These are phyloP conservation scores for Limnephilus rhombicus DNA, from an alignment of 2,888 invertebrate genomes.

Conservation along the genomic window DNA sequence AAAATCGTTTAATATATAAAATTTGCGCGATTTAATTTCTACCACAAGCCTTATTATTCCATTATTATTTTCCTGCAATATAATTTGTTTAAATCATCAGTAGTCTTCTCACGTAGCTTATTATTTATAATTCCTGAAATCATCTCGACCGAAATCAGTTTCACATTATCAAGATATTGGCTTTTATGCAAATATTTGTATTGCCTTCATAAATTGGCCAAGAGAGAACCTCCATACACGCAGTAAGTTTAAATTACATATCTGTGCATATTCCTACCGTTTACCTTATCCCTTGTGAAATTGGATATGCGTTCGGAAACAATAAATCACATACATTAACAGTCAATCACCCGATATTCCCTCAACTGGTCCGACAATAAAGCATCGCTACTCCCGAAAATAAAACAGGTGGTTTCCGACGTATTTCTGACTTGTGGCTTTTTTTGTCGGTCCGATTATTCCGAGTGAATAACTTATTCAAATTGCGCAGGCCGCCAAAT, in stretches of 20 bases:
- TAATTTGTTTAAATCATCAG: not conserved
- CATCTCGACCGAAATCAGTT: not conserved
- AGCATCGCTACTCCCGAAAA: slow-evolving; percentile 30
- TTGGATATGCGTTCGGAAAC: not conserved
- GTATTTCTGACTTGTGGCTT: not conserved
- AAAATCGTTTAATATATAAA: not conserved
- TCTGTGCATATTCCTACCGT: not conserved
- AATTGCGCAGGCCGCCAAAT: slow-evolving; percentile 55
- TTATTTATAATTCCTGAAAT: not conserved
- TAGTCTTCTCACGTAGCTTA: not conserved
- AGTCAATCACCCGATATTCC: slow-evolving; percentile 8
- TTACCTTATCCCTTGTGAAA: not conserved
- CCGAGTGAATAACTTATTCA: slow-evolving; percentile 57
- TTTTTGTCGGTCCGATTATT: slow-evolving; percentile 45
- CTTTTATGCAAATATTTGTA: not conserved
- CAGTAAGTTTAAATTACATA: not conserved
- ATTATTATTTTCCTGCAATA: not conserved
- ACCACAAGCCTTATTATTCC: not conserved
- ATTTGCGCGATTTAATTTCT: not conserved
- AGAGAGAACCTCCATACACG: not conserved
- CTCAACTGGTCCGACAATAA: slow-evolving; percentile 33
- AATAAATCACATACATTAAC: slow-evolving; percentile 34
- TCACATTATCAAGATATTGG: not conserved
- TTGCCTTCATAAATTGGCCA: not conserved
- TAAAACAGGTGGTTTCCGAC: slow-evolving; percentile 49